Conservation (phyloP, 2,797 vertebrate genomes). For the Pelochelys cantorii region DNA sequence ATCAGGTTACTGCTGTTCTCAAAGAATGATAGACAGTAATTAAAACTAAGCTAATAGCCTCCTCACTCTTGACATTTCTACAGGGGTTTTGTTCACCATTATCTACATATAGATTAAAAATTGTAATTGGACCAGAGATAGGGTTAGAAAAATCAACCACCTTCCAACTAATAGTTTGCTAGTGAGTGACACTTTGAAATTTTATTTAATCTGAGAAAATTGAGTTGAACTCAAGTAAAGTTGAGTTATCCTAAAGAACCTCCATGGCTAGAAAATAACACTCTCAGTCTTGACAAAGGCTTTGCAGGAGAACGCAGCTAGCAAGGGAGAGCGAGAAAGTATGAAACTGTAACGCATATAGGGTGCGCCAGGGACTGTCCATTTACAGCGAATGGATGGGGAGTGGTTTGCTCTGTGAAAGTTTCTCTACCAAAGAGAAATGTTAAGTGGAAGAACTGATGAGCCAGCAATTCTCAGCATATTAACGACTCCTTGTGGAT, state of each 20-base stretch:
- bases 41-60: slow-evolving; percentile 98
- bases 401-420: fast-evolving
- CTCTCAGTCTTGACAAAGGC: fast-evolving
- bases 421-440: background rate
- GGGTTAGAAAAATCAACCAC: slow-evolving; percentile 91
- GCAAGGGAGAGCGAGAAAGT: background rate
- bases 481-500: background rate
- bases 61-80: slow-evolving; percentile 96
- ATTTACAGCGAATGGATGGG: background rate
- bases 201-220: slow-evolving; percentile 93
- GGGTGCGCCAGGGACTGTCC: background rate
- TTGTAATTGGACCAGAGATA: slow-evolving; percentile 93
- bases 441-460: fast-evolving
- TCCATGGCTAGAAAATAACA: slow-evolving; percentile 68
- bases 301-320: background rate
- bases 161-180: slow-evolving; percentile 85
- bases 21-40: slow-evolving; percentile 96
- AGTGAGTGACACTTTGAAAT: slow-evolving; percentile 92
- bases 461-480: fast-evolving
- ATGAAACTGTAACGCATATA: background rate
- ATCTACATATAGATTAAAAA: slow-evolving; percentile 99
- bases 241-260: slow-evolving; percentile 80
- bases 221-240: slow-evolving; percentile 89
- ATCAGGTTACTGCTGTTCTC: slow-evolving; percentile 77
- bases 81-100: slow-evolving; percentile 92